Conservation (phyloP, 2,888 invertebrate species). For the Lasioglossum malachurum region DNA sequence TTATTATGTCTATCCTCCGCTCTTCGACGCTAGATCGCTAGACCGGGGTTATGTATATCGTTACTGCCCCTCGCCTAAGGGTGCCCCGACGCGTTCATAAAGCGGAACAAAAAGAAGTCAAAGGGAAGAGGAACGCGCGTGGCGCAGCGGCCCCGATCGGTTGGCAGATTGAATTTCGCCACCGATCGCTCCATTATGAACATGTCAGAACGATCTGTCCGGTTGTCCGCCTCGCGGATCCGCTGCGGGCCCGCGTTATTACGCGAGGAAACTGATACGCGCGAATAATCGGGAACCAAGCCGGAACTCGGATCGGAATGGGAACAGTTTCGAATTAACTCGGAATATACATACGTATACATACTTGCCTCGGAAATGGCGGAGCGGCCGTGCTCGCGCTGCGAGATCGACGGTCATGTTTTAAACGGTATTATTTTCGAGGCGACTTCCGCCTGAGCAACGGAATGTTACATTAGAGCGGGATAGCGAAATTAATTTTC, state of each 20-base stretch:
- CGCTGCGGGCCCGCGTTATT: neutral
- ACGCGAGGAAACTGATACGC: neutral
- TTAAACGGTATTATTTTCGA: neutral
- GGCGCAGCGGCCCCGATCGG: neutral
- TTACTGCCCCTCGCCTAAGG: slow-evolving; percentile 3
- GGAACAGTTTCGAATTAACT: neutral
- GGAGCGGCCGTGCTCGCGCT: neutral
- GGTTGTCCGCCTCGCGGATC: neutral
- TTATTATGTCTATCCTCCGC: slow-evolving; percentile 45
- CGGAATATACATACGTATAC: neutral
- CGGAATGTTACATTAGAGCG: neutral
- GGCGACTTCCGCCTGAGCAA: neutral
- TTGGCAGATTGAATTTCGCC: slow-evolving; percentile 23
- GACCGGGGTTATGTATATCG: neutral
- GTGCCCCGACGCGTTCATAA: slow-evolving; percentile 1
- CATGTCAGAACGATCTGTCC: slow-evolving; percentile 9
- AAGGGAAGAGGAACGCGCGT: neutral
- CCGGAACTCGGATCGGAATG: neutral
- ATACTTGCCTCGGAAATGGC: neutral
- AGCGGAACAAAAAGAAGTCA: neutral
- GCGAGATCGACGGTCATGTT: neutral
- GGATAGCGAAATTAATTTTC: neutral
- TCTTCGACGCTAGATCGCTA: slow-evolving; percentile 7
- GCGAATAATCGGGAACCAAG: neutral
- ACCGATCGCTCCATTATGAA: slow-evolving; percentile 8